Base-by-base conservation (phyloP, 2,888 invertebrate species). In the Brenthis hecate region DNA sequence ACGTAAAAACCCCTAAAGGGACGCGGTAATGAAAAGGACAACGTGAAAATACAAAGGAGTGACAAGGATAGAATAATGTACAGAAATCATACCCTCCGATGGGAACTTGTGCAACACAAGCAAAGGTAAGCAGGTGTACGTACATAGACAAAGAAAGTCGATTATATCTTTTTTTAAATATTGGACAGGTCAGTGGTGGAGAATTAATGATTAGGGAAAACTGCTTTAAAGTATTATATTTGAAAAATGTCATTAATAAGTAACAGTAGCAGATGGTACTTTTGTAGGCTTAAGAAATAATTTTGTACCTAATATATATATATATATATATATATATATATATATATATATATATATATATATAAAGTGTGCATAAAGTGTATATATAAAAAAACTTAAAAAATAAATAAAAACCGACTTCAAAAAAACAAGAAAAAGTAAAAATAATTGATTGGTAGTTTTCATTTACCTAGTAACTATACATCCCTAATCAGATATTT, bases 81-180 rank as follows among this genome's bases (percentile, higher is more conserved):
- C 87, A 88, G 81, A 83, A 87, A 85, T 85, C 85, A 83, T 88
- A 88, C 88, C 87, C 86, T 81, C 80, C 76, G 82, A 83, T 85
- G 86, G 80, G 82, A 85, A 86, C 68, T 62, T 83, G 85, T 88
- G 87, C 87, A 91, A 89, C 83, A 79, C 82, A 83, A 73, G 78
- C 80, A 79, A 83, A 81, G 82, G 85, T 76, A 80, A 78, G 91
- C 91, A 92, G 92, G 91, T 91, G 92, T 87, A 87, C 76, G 32
- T 77, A 81, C 81, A 86, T 81, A 83, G 81, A 89, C 85, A 87
- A 89, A 87, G 85, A 85, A 85, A 84, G 81, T 75, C 72, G 66
- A 66, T 66, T 66, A 73, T 78, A 81, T 83, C 84, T 84, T 82
- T 68, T 70, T 58, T 60, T 23, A 1, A 54, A 60, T 60, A 80